Evolutionary conservation across 2,113 vertebrate genomes (phyloP), one percentile per base, ranked within the genome.

Genomic region (Notarius quadriscutis): DNA sequence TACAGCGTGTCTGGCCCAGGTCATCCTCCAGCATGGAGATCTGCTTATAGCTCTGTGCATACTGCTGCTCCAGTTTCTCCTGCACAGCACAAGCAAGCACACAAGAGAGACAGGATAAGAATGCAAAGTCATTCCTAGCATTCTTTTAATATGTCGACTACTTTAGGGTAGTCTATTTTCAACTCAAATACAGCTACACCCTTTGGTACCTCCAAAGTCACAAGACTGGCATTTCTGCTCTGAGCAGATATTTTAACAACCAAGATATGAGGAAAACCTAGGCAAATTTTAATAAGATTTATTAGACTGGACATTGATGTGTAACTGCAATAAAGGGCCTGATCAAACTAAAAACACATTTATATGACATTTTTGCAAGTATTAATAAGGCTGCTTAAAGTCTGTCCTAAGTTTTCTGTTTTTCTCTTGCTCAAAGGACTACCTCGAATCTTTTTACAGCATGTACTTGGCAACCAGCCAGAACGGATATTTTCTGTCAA

Each of bases 31-130:
- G 91, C 90, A 97, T 90, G 0, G 97, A 98, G 82, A 99, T 96
- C 93, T 99, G 97, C 94, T 99, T 99, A 91, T 99, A 99, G 92
- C 97, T 99, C 93, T 99, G 98, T 15, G 97, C 93, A 0, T 98
- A 97, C 75, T 99, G 98, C 90, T 97, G 97, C 91, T 99, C 98
- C 88, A 99, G 94, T 89, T 99, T 99, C 92, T 99, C 98, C 98
- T 99, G 63, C 53, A 84, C 2, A 67, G 15, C 69, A 63, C 11
- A 83, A 55, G 22, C 51, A 88, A 74, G 34, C 27, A 84, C 60
- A 87, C 10, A 81, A 82, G 18, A 41, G 22, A 17, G 72, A 78
- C 51, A 74, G 53, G 79, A 51, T n/a, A 55, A 3, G 0, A 27
- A 79, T 27, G 55, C 14, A 79, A 27, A 27, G 48, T 79, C 14